A percentile compares a stretch with the other conserved stretches of the same genome.
Conservation (phyloP, 1,140 invertebrate species). For the Calliopsis andreniformis region DNA sequence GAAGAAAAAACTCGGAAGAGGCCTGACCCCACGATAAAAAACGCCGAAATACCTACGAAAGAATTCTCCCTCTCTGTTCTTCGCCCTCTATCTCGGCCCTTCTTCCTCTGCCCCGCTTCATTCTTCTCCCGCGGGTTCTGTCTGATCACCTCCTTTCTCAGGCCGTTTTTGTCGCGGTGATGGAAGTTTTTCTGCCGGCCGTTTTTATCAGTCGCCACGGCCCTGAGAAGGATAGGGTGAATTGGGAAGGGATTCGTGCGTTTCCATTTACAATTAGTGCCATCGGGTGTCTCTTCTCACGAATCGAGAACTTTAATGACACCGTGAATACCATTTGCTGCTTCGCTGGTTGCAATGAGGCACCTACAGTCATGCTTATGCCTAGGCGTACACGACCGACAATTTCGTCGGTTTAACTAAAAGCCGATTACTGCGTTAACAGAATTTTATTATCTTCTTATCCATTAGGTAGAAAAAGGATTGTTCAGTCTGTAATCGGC, state of each 20-base stretch:
- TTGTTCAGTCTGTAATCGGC: too few relatives aligned
- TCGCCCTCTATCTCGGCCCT: constrained; percentile 29
- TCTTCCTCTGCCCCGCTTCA: constrained; percentile 25
- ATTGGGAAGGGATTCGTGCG: constrained; percentile 16
- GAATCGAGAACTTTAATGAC: too few relatives aligned
- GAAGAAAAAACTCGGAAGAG: constrained; percentile 39
- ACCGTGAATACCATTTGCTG: too few relatives aligned
- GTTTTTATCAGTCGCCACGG: constrained; percentile 57
- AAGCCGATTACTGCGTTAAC: too few relatives aligned
- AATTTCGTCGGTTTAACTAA: too few relatives aligned
- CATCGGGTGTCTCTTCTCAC: too few relatives aligned
- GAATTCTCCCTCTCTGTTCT: constrained; percentile 43
- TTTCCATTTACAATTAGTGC: constrained; percentile 1
- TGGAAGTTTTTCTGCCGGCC: constrained; percentile 45
- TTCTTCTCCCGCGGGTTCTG: constrained; percentile 32
- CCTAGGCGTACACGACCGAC: too few relatives aligned
- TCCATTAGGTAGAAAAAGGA: too few relatives aligned
- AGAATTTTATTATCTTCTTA: too few relatives aligned
- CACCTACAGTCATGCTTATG: too few relatives aligned
- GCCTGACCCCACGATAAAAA: constrained; percentile 28
- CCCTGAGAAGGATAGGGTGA: constrained; percentile 46
- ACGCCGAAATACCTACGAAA: constrained; percentile 45
- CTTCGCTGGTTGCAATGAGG: too few relatives aligned
- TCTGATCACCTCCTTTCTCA: constrained; percentile 54
- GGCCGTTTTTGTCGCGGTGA: constrained; percentile 46